Conservation (phyloP, 2,888 invertebrate species). For the Tenthredo scrophulariae region DNA sequence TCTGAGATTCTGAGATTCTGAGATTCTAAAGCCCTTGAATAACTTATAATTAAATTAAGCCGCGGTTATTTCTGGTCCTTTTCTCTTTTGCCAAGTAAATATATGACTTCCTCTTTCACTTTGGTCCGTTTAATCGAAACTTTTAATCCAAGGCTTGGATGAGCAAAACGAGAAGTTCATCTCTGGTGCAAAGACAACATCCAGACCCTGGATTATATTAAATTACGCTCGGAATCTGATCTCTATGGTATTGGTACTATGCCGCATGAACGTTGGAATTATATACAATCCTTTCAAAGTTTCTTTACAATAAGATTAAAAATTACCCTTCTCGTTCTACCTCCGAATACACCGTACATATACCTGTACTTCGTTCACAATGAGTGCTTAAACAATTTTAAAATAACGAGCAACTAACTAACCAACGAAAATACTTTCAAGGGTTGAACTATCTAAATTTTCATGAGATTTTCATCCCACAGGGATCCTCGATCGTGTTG, state of each 20-base stretch:
- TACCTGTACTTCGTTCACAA: not conserved
- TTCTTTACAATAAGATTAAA: not conserved
- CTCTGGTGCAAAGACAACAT: slow-evolving; percentile 52
- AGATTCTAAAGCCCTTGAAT: slow-evolving; percentile 32
- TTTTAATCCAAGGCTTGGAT: slow-evolving; percentile 40
- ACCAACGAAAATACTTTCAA: not conserved
- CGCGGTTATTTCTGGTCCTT: slow-evolving; percentile 46
- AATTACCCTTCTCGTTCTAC: not conserved
- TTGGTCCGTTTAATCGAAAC: slow-evolving; percentile 46
- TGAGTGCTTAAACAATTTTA: not conserved
- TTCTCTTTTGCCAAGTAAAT: slow-evolving; percentile 50
- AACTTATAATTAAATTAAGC: slow-evolving; percentile 55
- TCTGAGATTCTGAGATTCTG: slow-evolving; percentile 9
- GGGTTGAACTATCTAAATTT: not conserved
- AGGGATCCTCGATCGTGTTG: not conserved
- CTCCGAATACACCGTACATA: not conserved
- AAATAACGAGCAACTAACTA: not conserved
- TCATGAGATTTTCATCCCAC: not conserved
- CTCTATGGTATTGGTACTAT: not conserved
- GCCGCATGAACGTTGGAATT: not conserved
- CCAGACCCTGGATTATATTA: slow-evolving; percentile 29
- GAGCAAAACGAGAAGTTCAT: slow-evolving; percentile 53
- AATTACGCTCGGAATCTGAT: slow-evolving; percentile 6
- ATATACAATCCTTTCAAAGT: not conserved
- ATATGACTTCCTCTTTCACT: slow-evolving; percentile 48